Evolutionary conservation across 2,797 vertebrate genomes (phyloP).

Genomic region (Otolemur crassicaudatus): DNA sequence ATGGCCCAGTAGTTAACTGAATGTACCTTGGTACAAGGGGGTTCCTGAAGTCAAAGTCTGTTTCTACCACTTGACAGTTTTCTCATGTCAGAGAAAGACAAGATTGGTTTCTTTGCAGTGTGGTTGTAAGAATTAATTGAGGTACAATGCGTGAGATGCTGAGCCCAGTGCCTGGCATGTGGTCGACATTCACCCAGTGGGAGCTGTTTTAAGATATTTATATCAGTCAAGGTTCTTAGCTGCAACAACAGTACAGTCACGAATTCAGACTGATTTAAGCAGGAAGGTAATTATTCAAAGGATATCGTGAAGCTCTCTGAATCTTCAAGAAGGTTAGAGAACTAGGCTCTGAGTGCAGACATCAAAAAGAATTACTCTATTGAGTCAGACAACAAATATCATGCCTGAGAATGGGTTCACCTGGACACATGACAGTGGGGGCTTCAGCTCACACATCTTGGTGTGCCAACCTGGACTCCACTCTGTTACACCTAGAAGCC

Average conservation of each 20-base stretch:
- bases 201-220: neutral
- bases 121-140: neutral
- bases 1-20: neutral
- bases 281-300: neutral
- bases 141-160: neutral
- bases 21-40: neutral
- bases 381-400: neutral
- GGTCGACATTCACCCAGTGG: neutral
- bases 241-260: neutral
- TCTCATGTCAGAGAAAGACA: neutral
- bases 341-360: neutral
- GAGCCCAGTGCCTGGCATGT: neutral
- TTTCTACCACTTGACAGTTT: neutral
- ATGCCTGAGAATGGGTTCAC: too few relatives aligned
- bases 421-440: rapidly evolving
- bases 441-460: neutral
- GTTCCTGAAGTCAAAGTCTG: neutral
- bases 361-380: neutral
- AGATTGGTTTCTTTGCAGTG: neutral
- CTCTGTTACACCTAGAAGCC: neutral
- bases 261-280: neutral
- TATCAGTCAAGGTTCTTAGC: neutral
- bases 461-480: neutral
- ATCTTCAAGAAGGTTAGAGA: neutral
- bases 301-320: neutral